A percentile compares a stretch with the other conserved stretches of the same genome.
Conservation (phyloP, 2,797 vertebrate genomes). For the Morus bassanus region DNA sequence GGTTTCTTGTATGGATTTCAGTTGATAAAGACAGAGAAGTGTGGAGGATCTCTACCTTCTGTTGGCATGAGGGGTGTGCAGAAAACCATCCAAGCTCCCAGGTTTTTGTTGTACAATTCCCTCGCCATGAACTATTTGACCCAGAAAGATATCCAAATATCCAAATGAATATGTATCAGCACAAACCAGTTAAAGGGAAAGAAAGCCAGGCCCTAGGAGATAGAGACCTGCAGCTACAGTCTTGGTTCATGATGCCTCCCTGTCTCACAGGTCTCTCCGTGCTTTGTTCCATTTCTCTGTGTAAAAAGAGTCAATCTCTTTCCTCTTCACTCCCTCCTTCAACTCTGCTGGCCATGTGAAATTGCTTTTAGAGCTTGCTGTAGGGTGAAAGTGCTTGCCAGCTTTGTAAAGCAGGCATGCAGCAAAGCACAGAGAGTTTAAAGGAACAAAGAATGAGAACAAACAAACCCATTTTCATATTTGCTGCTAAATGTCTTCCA, state of each 20-base stretch:
- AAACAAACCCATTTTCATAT: slow-evolving; percentile 40
- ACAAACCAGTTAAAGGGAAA: not conserved
- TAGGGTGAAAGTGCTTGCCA: slow-evolving; percentile 8
- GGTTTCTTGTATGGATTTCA: not conserved
- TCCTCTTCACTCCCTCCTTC: not conserved
- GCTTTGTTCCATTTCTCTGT: not conserved
- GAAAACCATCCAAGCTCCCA: not conserved
- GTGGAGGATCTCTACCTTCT: not conserved
- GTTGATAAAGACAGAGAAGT: not conserved
- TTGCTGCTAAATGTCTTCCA: slow-evolving; percentile 39
- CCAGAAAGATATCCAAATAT: not conserved
- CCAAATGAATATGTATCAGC: not conserved
- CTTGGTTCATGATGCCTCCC: not conserved
- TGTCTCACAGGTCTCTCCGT: not conserved
- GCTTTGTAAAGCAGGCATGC: not conserved
- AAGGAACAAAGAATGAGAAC: slow-evolving; percentile 5
- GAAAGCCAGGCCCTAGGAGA: not conserved
- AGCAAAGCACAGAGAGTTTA: not conserved
- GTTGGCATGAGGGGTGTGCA: accelerated
- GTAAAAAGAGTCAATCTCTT: not conserved
- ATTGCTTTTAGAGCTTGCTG: slow-evolving; percentile 22
- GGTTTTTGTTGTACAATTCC: not conserved
- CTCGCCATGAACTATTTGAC: not conserved
- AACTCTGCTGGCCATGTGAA: slow-evolving; percentile 6
- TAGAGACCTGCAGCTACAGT: not conserved